Percentiles rank a stretch among this genome's conserved stretches.
phyloP scores from a whole-genome alignment of 1,140 invertebrate species.

The Microplitis mediator region DNA sequence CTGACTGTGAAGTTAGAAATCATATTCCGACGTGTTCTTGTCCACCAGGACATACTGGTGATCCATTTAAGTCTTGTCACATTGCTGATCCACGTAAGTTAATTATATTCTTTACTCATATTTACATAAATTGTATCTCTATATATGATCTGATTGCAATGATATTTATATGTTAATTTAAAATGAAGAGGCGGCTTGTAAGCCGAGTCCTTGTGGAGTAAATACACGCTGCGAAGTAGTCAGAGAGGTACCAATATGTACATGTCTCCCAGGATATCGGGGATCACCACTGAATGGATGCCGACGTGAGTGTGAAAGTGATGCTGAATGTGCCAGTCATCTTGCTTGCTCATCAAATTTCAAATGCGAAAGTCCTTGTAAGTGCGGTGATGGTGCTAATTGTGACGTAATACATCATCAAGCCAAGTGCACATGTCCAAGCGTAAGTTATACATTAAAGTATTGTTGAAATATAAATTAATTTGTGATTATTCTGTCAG shows the following conservation, averaged over 20 bases:
- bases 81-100: constrained; percentile 61
- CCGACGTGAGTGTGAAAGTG: constrained; percentile 78
- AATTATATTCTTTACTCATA: neutral
- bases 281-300: constrained; percentile 79
- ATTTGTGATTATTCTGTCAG: constrained; percentile 47
- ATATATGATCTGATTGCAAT: neutral
- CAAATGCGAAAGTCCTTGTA: constrained; percentile 79
- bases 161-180: neutral
- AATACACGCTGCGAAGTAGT: constrained; percentile 81
- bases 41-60: constrained; percentile 69
- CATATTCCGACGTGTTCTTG: constrained; percentile 71
- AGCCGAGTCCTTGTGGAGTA: constrained; percentile 77
- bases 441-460: constrained; percentile 59
- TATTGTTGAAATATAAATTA: constrained; percentile 11
- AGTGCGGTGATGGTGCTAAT: constrained; percentile 80
- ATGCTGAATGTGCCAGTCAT: constrained; percentile 73
- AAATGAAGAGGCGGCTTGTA: constrained; percentile 74
- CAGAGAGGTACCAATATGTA: constrained; percentile 76
- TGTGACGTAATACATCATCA: constrained; percentile 80
- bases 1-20: constrained; percentile 67
- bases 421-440: constrained; percentile 81
- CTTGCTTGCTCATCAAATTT: constrained; percentile 74
- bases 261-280: constrained; percentile 73
- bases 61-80: constrained; percentile 66
- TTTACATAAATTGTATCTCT: too few species aligned